Conservation (phyloP, 2,113 vertebrate species). For the Pelecanus crispus region DNA sequence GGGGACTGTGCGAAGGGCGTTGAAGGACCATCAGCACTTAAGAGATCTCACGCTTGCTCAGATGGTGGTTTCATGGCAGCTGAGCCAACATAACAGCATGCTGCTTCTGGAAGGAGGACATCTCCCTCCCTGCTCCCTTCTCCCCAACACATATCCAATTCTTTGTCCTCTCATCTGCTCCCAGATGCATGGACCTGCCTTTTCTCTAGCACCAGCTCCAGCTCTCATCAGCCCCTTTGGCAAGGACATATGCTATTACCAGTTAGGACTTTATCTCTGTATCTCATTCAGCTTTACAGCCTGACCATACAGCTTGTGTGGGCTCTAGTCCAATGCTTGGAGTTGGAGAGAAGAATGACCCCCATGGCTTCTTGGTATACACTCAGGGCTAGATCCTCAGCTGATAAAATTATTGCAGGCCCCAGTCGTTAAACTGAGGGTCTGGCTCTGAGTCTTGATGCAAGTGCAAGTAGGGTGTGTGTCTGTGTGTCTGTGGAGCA, state of each 20-base stretch:
- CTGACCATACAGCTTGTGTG: not conserved
- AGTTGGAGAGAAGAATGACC: fast-evolving
- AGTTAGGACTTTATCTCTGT: not conserved
- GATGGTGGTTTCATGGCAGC: not conserved
- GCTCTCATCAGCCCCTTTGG: not conserved
- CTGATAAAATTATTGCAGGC: not conserved
- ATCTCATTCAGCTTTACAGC: not conserved
- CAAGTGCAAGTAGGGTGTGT: not conserved
- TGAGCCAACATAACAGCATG: not conserved
- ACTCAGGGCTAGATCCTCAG: not conserved
- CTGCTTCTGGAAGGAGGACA: not conserved
- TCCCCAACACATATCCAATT: not conserved
- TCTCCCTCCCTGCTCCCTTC: not conserved
- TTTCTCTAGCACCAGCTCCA: not conserved
- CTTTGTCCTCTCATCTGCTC: not conserved
- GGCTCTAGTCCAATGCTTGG: not conserved
- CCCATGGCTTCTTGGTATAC: not conserved
- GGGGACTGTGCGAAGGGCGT: fast-evolving
- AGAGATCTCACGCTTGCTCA: not conserved
- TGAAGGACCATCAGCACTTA: not conserved
- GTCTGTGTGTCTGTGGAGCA: not conserved
- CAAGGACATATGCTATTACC: not conserved
- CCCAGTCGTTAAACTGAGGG: not conserved
- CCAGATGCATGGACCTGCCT: not conserved
- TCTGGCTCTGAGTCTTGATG: not conserved